Evolutionary conservation across 1,140 invertebrate species (phyloP), one percentile per base, ranked within the genome.

Genomic region (Drosophila sulfurigaster): DNA sequence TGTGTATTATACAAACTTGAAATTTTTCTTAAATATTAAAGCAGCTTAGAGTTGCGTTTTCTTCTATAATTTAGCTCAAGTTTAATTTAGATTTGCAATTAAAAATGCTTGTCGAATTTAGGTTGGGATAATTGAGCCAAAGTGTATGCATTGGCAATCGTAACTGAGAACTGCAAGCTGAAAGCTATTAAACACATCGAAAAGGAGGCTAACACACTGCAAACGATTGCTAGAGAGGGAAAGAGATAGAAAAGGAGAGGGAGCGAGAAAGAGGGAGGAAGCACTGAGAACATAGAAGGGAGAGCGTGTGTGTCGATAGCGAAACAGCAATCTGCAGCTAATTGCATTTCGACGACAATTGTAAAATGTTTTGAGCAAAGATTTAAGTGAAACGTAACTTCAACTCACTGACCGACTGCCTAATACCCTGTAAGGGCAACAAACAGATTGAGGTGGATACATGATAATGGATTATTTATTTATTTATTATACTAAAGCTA

Each of bases 301-400:
- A 5, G 48, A 10, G 56, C 6, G 30, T 1, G 48, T 6, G 30
- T 41, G 54, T 32, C 62, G 64, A 73, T 67, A 66, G 63, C 62
- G 28, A 66, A 57, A 15, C 65, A 56, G 57, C 71, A 74, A 68
- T 74, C 71, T 54, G 71, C 56, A 54, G 38, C 71, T 74, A 74
- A 74, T 74, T 74, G 65, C 65, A 68, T 60, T 74, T 74, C 49
- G 65, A 74, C 45, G 70, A 52, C 63, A 35, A 54, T 73, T 68
- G 71, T 68, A 68, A 74, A 68, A 46, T 59, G 51, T 60, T 25
- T 66, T 58, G 54, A 59, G 56, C 46, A 54, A 74, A 74, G 71
- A 74, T 68, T 68, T 74, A 67, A 59, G 63, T 66, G 28, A 45
- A 25, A 57, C 62, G 43, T 54, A 65, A 49, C 32, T 25, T 11